Conservation (phyloP, 2,113 vertebrate species). For the Empidonax traillii region DNA sequence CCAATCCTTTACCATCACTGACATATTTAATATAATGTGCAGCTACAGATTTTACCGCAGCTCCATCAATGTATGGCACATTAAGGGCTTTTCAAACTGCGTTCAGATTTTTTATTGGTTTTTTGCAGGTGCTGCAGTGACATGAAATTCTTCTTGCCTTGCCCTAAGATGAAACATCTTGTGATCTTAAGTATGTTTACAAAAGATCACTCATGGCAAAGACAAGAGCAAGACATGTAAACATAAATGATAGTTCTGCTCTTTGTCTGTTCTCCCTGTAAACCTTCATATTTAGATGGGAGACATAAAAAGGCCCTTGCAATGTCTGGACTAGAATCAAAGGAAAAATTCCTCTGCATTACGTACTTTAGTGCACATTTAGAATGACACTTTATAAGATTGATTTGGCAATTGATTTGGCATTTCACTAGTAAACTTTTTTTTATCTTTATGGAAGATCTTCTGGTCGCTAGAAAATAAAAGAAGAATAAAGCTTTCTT, state of each 20-base stretch:
- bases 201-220: constrained; percentile 16
- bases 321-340: constrained; percentile 41
- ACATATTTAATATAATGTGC: neutral
- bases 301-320: neutral
- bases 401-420: neutral
- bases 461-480: neutral
- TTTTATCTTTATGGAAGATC: neutral
- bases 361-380: neutral
- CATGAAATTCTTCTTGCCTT: constrained; percentile 8
- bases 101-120: neutral
- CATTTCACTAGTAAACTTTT: neutral
- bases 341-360: neutral
- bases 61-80: neutral
- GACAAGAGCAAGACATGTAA: constrained; percentile 28
- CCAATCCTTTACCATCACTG: neutral
- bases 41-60: neutral
- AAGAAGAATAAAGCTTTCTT: neutral
- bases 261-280: neutral
- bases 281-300: neutral
- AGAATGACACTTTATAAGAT: neutral
- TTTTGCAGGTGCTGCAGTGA: constrained; percentile 19
- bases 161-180: constrained; percentile 33
- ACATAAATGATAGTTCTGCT: constrained; percentile 20
- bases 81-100: constrained; percentile 12
- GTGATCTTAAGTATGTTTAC: constrained; percentile 31